Percentiles rank a stretch among this genome's conserved stretches.
phyloP scores from a whole-genome alignment of 1,140 invertebrate genomes.

The Muscidifurax raptorellus region DNA sequence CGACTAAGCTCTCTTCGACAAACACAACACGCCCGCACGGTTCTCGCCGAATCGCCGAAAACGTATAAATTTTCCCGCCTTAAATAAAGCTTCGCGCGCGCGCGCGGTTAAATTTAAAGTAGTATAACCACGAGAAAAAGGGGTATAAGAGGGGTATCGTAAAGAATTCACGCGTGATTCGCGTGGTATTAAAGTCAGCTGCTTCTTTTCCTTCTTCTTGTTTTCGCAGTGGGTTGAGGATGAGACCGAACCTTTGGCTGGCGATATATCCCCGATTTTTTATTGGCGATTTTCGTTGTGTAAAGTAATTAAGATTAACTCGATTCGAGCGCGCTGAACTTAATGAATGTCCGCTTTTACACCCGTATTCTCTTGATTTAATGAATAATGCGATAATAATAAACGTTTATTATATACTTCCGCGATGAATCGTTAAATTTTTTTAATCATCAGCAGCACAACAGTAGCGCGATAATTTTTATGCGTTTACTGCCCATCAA shows the following conservation, averaged over 20 bases:
- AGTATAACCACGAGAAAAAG: background rate
- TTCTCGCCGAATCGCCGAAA: background rate
- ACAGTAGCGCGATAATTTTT: conserved; percentile 38
- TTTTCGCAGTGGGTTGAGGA: background rate
- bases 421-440: conserved; percentile 5
- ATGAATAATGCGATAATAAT: conserved; percentile 26
- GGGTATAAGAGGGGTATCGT: background rate
- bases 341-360: conserved; percentile 25
- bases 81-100: conserved; percentile 10
- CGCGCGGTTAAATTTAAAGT: conserved; percentile 18
- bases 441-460: conserved; percentile 1
- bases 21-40: background rate
- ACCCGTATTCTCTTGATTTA: conserved; percentile 4
- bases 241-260: background rate
- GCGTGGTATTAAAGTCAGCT: conserved; percentile 17
- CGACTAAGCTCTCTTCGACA: conserved; percentile 53
- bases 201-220: background rate
- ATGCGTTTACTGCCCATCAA: conserved; percentile 9
- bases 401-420: conserved; percentile 33
- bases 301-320: conserved; percentile 35
- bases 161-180: background rate
- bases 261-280: background rate
- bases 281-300: background rate
- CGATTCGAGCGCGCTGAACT: background rate
- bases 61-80: conserved; percentile 35